Conservation (phyloP, 2,113 vertebrate genomes). For the Syngnathoides biaculeatus region DNA sequence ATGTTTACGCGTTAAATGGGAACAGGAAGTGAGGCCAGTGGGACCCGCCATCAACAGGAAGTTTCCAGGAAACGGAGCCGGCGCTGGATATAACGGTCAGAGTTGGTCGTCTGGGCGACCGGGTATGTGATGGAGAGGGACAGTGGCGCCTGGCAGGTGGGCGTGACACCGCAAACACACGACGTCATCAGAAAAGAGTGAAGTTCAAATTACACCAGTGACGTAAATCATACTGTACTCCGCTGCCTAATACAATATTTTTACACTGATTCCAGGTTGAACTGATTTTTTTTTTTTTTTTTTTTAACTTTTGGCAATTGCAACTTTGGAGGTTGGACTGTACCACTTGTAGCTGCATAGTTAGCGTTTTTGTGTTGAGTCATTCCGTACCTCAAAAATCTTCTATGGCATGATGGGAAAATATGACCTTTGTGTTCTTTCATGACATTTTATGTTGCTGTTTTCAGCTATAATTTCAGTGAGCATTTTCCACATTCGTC, state of each 20-base stretch:
- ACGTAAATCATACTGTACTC: background rate
- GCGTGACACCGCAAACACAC: slow-evolving; percentile 35
- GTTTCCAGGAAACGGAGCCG: slow-evolving; percentile 71
- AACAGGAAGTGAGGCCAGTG: slow-evolving; percentile 59
- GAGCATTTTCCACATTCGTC: too few species aligned
- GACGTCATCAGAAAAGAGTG: background rate
- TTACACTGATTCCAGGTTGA: background rate
- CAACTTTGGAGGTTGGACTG: too few species aligned
- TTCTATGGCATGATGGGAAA: too few species aligned
- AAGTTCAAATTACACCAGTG: background rate
- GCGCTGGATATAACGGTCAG: slow-evolving; percentile 61
- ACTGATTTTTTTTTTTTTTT: background rate
- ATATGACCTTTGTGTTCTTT: too few species aligned
- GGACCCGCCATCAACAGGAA: slow-evolving; percentile 76
- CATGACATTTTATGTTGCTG: too few species aligned
- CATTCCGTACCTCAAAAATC: too few species aligned
- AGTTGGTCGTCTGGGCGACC: slow-evolving; percentile 53
- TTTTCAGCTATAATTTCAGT: too few species aligned
- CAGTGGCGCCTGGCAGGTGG: slow-evolving; percentile 75
- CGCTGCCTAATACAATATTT: background rate
- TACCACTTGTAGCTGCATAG: too few species aligned
- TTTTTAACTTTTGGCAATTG: too few species aligned
- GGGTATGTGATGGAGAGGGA: slow-evolving; percentile 62
- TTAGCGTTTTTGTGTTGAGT: too few species aligned
- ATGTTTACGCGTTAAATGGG: slow-evolving; percentile 35